Conservation (phyloP, 64 coral and sea anemone species). For the Montipora efflorescens region DNA sequence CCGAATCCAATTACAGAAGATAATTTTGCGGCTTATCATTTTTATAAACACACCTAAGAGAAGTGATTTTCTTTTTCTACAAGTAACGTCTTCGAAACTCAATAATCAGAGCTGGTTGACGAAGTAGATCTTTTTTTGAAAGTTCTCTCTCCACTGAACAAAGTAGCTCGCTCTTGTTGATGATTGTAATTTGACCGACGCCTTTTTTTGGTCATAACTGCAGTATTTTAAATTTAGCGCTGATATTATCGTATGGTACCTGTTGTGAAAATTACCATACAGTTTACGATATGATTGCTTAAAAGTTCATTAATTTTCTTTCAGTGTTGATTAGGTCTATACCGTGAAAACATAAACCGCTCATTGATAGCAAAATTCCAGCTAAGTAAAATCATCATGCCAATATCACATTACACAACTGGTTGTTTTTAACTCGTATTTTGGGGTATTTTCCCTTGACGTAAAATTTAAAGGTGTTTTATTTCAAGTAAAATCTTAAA, state of each 20-base stretch:
- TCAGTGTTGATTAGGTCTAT: too few relatives aligned
- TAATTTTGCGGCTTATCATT: background rate
- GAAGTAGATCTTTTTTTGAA: background rate
- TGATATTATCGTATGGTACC: conserved; percentile 4
- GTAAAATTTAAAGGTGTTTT: background rate
- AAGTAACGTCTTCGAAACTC: background rate
- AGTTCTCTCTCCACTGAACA: background rate
- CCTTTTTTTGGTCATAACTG: background rate
- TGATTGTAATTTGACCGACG: background rate
- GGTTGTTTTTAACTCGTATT: background rate
- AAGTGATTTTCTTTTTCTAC: background rate
- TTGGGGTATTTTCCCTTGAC: conserved; percentile 13
- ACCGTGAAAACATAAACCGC: background rate
- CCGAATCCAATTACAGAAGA: background rate
- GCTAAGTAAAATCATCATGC: background rate
- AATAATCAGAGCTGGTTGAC: background rate
- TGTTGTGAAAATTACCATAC: conserved; percentile 14
- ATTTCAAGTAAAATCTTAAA: background rate
- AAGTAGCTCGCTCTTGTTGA: background rate
- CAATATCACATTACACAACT: background rate
- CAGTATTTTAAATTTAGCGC: background rate
- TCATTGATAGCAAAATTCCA: background rate
- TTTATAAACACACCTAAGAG: background rate
- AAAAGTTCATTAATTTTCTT: conserved; percentile 30
- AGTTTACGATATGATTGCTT: background rate